Evolutionary conservation across 2,113 vertebrate genomes (phyloP).

Genomic region (Microcebus griseorufus): DNA sequence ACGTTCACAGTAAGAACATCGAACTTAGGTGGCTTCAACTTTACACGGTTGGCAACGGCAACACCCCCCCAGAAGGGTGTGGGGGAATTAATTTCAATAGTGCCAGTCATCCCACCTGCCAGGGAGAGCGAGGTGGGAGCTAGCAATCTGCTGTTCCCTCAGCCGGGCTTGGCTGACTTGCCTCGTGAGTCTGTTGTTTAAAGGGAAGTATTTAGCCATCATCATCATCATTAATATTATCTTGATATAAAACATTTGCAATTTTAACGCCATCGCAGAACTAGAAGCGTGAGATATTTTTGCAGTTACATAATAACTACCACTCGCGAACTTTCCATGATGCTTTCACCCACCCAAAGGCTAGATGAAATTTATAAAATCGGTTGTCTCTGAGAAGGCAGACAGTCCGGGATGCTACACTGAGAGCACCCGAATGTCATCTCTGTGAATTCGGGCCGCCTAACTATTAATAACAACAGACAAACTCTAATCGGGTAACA

Average conservation of each 20-base stretch:
- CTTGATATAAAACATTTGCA: conserved; percentile 10
- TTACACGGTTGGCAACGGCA: neutral
- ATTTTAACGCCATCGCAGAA: neutral
- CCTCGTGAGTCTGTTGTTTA: conserved; percentile 56
- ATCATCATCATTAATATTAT: conserved; percentile 40
- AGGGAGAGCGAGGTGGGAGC: neutral
- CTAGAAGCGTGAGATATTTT: conserved; percentile 33
- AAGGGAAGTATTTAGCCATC: conserved; percentile 51
- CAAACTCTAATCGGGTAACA: neutral
- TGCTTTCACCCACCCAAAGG: neutral
- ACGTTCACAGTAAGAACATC: neutral
- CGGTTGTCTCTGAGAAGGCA: neutral
- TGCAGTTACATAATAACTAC: neutral
- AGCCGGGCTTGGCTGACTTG: conserved; percentile 9
- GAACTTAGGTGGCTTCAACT: neutral
- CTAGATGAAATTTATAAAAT: neutral
- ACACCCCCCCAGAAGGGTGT: neutral
- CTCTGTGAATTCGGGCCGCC: neutral
- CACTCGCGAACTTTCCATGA: neutral
- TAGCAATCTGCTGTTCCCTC: conserved; percentile 17
- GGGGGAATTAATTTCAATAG: neutral
- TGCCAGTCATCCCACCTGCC: conserved; percentile 22
- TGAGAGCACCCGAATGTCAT: neutral
- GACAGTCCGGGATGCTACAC: neutral
- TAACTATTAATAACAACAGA: neutral